phyloP scores from a whole-genome alignment of 2,888 invertebrate genomes.

The Limenitis camilla region DNA sequence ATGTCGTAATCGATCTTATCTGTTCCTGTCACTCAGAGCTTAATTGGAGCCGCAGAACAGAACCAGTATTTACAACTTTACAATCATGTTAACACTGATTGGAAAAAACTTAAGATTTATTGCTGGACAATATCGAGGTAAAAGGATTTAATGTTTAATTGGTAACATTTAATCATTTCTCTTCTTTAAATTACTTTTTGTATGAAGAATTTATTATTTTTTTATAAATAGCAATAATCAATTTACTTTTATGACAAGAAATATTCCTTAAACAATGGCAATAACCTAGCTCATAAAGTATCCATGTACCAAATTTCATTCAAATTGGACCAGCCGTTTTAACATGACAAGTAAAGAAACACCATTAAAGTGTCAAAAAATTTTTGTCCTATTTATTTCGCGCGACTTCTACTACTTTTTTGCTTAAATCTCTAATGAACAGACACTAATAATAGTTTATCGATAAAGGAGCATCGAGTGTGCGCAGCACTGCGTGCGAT shows the following conservation, averaged over 20 bases:
- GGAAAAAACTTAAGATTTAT: constrained; percentile 1
- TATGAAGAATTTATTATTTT: background rate
- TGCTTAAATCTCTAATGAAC: background rate
- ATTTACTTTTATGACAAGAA: no score
- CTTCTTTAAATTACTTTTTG: background rate
- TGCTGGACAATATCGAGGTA: background rate
- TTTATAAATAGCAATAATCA: no score
- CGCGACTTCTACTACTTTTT: no score
- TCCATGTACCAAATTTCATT: no score
- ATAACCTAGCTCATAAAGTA: no score
- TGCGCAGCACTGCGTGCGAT: constrained; percentile 49
- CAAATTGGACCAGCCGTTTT: no score
- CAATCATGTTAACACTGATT: constrained; percentile 3
- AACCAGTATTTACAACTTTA: constrained; percentile 2
- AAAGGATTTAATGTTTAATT: background rate
- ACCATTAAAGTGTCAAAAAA: no score
- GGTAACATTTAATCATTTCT: background rate
- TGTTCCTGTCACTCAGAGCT: constrained; percentile 1
- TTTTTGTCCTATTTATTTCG: no score
- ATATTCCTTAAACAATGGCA: no score
- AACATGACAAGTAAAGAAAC: no score
- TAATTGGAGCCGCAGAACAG: background rate
- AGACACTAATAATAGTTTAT: constrained; percentile 13
- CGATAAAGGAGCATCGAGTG: constrained; percentile 31
- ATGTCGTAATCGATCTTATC: constrained; percentile 2